phyloP scores from a whole-genome alignment of 1,140 invertebrate species.

The Goniozus legneri region DNA sequence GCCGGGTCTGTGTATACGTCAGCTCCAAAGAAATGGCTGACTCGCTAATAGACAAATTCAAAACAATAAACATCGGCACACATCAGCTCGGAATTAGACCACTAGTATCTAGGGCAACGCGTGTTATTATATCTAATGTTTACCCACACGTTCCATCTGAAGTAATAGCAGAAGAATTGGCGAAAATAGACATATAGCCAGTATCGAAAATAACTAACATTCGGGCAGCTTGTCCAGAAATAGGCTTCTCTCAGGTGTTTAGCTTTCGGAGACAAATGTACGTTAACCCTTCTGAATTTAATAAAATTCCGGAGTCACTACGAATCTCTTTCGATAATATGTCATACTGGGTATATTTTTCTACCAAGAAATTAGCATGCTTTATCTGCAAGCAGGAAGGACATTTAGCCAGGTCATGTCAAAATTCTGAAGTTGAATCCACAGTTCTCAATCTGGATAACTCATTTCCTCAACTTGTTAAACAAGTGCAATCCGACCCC shows the following conservation, averaged over 20 bases:
- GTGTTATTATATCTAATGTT: conserved; percentile 6
- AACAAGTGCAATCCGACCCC: too few species aligned
- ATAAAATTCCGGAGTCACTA: conserved; percentile 7
- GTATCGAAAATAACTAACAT: conserved; percentile 1
- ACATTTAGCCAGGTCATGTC: conserved; percentile 3
- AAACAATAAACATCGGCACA: not conserved
- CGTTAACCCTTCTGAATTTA: conserved; percentile 7
- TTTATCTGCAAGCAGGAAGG: conserved; percentile 14
- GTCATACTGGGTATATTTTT: conserved; percentile 8
- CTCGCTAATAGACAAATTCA: not conserved
- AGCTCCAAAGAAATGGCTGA: not conserved
- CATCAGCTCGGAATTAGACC: not conserved
- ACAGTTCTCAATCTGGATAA: too few species aligned
- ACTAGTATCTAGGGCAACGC: not conserved
- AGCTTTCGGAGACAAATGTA: conserved; percentile 11
- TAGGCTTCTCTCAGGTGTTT: conserved; percentile 2
- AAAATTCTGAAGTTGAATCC: too few species aligned
- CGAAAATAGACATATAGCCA: not conserved
- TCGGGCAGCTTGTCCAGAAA: not conserved
- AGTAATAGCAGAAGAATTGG: not conserved
- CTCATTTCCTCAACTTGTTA: too few species aligned
- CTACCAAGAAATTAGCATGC: conserved; percentile 2
- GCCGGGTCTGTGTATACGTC: not conserved
- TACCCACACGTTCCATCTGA: not conserved
- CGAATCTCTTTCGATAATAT: conserved; percentile 9